phyloP scores from a whole-genome alignment of 2,888 invertebrate species.

The Zygogramma bicolorata region DNA sequence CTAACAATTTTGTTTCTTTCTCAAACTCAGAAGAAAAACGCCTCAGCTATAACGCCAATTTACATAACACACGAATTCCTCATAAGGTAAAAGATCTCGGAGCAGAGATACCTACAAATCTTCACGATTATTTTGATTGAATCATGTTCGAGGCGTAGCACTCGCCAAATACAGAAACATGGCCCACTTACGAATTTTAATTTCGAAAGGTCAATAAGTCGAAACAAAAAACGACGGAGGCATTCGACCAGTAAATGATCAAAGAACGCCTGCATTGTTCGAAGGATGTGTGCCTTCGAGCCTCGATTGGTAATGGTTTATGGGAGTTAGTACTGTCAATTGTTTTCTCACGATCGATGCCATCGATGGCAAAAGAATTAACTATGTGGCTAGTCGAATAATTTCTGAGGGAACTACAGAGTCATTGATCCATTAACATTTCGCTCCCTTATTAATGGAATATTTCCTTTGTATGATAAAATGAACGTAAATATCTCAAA shows the following conservation, averaged over 20 bases:
- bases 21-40: background rate
- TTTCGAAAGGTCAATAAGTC: constrained; percentile 13
- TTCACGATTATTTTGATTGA: constrained; percentile 25
- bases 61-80: background rate
- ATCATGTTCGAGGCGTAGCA: constrained; percentile 22
- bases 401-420: too few relatives aligned
- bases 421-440: too few relatives aligned
- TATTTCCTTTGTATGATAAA: too few relatives aligned
- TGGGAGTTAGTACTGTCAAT: background rate
- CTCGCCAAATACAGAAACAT: constrained; percentile 23
- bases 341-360: background rate
- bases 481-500: too few relatives aligned
- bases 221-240: background rate
- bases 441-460: too few relatives aligned
- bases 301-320: background rate
- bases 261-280: constrained; percentile 2
- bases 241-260: background rate
- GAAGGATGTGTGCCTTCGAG: background rate
- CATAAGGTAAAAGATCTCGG: constrained; percentile 9
- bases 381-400: too few relatives aligned
- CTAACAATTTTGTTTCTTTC: background rate
- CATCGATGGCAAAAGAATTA: too few relatives aligned
- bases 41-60: background rate
- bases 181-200: constrained; percentile 23
- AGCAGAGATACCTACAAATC: constrained; percentile 15